Percentiles rank a stretch among this genome's conserved stretches.
These are phyloP conservation scores for Isurus oxyrinchus DNA, from an alignment of 2,113 vertebrate genomes.

Conservation along the genomic window DNA sequence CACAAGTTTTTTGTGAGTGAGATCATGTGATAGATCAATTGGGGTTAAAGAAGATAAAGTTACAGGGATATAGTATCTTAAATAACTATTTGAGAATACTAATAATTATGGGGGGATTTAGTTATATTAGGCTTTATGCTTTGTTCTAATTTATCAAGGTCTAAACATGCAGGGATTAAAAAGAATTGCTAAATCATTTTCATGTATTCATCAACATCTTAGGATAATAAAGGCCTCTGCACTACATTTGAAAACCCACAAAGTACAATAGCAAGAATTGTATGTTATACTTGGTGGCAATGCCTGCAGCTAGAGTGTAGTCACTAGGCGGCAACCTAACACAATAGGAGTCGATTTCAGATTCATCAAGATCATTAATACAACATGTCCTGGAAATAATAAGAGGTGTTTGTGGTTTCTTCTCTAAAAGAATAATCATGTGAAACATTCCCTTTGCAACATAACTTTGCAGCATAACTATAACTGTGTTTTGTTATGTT, in stretches of 20 bases:
- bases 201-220: neutral
- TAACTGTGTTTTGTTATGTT: neutral
- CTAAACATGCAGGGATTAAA: neutral
- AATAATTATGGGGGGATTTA: neutral
- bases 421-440: neutral
- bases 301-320: neutral
- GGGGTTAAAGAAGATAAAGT: neutral
- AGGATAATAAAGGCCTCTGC: neutral
- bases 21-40: neutral
- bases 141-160: neutral
- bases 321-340: neutral
- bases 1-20: neutral
- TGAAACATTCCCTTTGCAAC: neutral
- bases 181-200: neutral
- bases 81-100: neutral
- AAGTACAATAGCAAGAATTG: neutral
- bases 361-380: no score
- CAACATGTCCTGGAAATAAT: neutral
- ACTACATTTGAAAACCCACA: neutral
- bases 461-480: neutral
- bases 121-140: neutral
- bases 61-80: neutral
- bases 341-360: neutral
- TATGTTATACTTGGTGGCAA: neutral
- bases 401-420: neutral